Evolutionary conservation across 2,888 invertebrate species (phyloP).

Genomic region (Megalurothrips usitatus): DNA sequence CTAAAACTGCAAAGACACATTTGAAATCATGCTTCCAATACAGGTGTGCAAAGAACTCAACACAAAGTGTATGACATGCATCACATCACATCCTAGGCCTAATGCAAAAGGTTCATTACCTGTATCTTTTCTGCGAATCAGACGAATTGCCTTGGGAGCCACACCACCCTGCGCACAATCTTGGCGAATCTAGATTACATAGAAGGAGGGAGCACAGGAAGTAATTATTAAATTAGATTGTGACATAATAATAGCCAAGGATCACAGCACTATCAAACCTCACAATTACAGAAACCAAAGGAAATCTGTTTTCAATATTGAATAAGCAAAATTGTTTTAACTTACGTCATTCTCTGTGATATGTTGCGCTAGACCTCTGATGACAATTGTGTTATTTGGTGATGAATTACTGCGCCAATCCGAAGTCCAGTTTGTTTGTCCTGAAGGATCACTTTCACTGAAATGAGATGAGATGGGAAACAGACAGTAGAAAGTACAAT

Average conservation of each 20-base stretch:
- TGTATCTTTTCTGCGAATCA: slow-evolving; percentile 79
- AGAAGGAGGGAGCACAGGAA: slow-evolving; percentile 36
- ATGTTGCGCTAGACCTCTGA: slow-evolving; percentile 67
- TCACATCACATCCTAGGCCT: background rate
- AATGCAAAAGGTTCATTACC: slow-evolving; percentile 53
- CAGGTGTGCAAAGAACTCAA: background rate
- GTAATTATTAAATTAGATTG: slow-evolving; percentile 28
- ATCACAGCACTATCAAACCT: too few relatives aligned
- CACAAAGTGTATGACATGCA: background rate
- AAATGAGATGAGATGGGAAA: too few relatives aligned
- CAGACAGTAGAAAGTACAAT: too few relatives aligned
- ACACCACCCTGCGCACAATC: slow-evolving; percentile 70
- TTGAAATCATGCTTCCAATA: background rate
- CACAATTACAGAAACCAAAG: too few relatives aligned
- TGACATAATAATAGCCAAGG: slow-evolving; percentile 28
- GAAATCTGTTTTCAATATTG: slow-evolving; percentile 39
- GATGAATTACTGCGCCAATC: slow-evolving; percentile 52
- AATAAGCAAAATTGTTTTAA: slow-evolving; percentile 35
- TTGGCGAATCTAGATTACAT: slow-evolving; percentile 63
- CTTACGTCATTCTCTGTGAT: slow-evolving; percentile 73
- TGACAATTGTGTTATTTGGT: slow-evolving; percentile 69
- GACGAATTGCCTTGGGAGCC: slow-evolving; percentile 72
- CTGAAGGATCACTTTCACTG: background rate
- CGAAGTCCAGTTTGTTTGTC: slow-evolving; percentile 34
- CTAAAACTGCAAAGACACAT: background rate